A percentile compares a stretch with the other conserved stretches of the same genome.
These are phyloP conservation scores for Apotomis betuletana DNA, from an alignment of 2,888 invertebrate species.

Conservation along the genomic window DNA sequence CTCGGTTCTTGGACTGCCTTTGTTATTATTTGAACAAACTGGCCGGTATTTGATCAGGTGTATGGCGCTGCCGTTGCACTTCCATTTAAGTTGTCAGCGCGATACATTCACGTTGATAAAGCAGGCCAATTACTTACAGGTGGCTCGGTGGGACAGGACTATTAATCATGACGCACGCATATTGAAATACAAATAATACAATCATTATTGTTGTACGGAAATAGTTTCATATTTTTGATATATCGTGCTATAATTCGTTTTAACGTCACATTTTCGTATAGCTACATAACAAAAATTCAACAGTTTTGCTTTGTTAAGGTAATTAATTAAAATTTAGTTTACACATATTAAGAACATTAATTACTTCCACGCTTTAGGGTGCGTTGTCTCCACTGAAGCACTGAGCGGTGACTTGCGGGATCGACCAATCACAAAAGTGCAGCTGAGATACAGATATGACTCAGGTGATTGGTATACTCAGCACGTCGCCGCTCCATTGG, in stretches of 20 bases:
- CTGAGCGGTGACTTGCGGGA: too few species aligned
- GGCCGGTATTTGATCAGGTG: constrained; percentile 4
- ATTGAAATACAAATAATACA: background rate
- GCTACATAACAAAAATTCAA: background rate
- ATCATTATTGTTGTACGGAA: background rate
- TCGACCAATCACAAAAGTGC: too few species aligned
- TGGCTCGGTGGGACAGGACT: constrained; percentile 1
- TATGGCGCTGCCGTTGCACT: background rate
- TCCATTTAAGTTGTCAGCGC: background rate
- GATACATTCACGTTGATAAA: background rate
- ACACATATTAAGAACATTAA: too few species aligned
- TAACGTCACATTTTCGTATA: background rate
- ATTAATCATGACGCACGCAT: constrained; percentile 17
- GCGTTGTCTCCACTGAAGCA: too few species aligned
- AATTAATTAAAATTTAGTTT: background rate
- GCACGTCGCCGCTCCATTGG: too few species aligned
- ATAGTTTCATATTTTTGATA: background rate
- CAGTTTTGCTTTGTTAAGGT: background rate
- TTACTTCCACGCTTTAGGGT: too few species aligned
- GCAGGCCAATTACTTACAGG: background rate
- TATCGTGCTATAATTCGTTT: background rate
- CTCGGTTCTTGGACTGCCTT: background rate
- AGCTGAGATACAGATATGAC: too few species aligned
- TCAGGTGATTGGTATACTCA: too few species aligned
- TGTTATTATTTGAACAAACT: background rate